Evolutionary conservation across 2,797 vertebrate species (phyloP).

Genomic region (Calcarius lapponicus): DNA sequence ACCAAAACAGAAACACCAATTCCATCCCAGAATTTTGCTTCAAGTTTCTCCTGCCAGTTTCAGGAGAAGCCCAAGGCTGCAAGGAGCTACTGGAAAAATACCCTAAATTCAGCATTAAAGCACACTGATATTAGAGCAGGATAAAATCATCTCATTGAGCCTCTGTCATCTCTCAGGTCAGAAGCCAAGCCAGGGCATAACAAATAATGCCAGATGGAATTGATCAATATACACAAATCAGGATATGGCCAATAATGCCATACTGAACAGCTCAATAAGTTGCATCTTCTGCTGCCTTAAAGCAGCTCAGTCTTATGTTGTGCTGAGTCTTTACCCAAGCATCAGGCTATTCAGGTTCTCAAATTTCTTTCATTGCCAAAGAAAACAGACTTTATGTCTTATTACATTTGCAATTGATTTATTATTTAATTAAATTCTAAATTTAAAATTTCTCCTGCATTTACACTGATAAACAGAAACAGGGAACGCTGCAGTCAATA

Average conservation of each 20-base stretch:
- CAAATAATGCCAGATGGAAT: not conserved
- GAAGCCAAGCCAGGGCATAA: not conserved
- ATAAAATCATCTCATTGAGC: not conserved
- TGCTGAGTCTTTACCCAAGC: not conserved
- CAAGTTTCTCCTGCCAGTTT: not conserved
- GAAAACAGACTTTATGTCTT: not conserved
- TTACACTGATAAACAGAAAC: not conserved
- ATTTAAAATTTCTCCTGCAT: not conserved
- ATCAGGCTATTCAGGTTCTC: not conserved
- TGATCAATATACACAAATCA: not conserved
- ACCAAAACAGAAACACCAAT: not conserved
- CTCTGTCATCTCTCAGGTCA: not conserved
- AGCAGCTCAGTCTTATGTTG: not conserved
- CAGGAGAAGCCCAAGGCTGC: not conserved
- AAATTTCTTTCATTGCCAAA: not conserved
- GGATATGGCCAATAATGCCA: not conserved
- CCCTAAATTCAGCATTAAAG: not conserved
- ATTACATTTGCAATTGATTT: not conserved
- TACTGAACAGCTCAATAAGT: not conserved
- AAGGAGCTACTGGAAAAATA: not conserved
- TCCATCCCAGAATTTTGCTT: not conserved
- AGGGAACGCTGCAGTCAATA: not conserved
- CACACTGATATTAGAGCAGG: not conserved
- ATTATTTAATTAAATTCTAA: not conserved
- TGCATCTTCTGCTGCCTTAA: not conserved